Evolutionary conservation across 2,888 invertebrate species (phyloP).

Genomic region (Brachyptera risi): DNA sequence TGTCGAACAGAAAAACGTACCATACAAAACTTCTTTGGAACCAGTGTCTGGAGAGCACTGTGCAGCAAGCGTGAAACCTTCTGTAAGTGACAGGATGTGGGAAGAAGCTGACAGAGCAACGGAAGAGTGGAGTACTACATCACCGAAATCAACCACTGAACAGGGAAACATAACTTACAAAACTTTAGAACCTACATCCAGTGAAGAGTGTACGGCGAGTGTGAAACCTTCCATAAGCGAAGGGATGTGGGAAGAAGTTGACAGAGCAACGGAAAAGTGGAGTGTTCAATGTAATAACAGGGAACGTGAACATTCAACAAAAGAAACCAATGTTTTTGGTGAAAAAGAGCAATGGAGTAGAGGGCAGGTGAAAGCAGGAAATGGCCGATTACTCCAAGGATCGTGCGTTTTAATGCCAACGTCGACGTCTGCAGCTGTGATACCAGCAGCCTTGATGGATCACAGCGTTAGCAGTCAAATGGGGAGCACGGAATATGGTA

Average conservation of each 20-base stretch:
- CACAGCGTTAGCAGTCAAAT: constrained; percentile 40
- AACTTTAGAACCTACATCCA: too few species aligned
- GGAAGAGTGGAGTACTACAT: too few species aligned
- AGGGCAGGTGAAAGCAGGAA: constrained; percentile 8
- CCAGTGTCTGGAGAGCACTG: too few species aligned
- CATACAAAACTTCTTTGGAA: too few species aligned
- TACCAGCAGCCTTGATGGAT: not conserved
- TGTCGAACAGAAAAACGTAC: too few species aligned
- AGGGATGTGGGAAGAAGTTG: constrained; percentile 13
- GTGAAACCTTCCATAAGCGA: constrained; percentile 8
- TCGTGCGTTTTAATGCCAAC: constrained; percentile 15
- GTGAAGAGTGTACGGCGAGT: too few species aligned
- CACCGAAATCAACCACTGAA: too few species aligned
- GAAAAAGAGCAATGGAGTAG: constrained; percentile 16
- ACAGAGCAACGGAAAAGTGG: constrained; percentile 23
- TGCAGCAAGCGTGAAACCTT: too few species aligned
- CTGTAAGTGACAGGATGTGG: too few species aligned
- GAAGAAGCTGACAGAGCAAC: too few species aligned
- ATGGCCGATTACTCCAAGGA: constrained; percentile 19
- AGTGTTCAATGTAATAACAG: not conserved
- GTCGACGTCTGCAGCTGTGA: not conserved
- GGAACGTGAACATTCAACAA: not conserved
- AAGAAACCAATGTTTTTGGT: not conserved
- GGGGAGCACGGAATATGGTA: constrained; percentile 38
- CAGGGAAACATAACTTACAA: too few species aligned